Percentiles rank a stretch among this genome's conserved stretches.
These are phyloP conservation scores for Athetis lepigone DNA, from an alignment of 2,888 invertebrate species.

Conservation along the genomic window DNA sequence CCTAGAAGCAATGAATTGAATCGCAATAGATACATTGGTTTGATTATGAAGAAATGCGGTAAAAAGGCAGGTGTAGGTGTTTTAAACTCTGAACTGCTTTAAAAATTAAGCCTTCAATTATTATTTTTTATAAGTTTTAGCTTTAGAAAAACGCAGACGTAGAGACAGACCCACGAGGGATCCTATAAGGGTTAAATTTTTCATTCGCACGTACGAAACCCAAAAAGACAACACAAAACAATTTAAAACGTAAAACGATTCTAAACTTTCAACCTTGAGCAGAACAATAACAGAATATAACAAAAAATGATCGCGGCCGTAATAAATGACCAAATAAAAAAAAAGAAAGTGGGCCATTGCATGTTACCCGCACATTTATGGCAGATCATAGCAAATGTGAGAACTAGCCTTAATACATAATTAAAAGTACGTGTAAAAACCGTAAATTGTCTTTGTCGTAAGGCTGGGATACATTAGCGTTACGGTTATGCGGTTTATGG, in stretches of 20 bases:
- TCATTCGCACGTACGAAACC: too few species aligned
- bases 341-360: constrained; percentile 76
- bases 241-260: constrained; percentile 3
- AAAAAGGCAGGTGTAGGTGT: too few species aligned
- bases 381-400: constrained; percentile 69
- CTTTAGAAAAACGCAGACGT: too few species aligned
- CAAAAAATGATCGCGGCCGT: constrained; percentile 43
- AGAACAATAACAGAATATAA: constrained; percentile 45
- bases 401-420: constrained; percentile 71
- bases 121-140: too few species aligned
- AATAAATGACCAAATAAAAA: constrained; percentile 63
- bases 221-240: constrained; percentile 5
- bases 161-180: too few species aligned
- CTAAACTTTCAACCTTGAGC: constrained; percentile 53
- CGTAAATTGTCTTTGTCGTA: constrained; percentile 35
- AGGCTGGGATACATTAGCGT: constrained; percentile 40
- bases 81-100: too few species aligned
- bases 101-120: too few species aligned
- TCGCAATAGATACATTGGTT: too few species aligned
- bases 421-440: constrained; percentile 51
- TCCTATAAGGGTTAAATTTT: too few species aligned
- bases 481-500: constrained; percentile 33
- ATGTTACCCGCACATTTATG: constrained; percentile 67
- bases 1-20: too few species aligned
- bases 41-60: too few species aligned